A percentile compares a stretch with the other conserved stretches of the same genome.
These are phyloP conservation scores for Mesitornis unicolor DNA, from an alignment of 2,113 vertebrate genomes.

Conservation along the genomic window DNA sequence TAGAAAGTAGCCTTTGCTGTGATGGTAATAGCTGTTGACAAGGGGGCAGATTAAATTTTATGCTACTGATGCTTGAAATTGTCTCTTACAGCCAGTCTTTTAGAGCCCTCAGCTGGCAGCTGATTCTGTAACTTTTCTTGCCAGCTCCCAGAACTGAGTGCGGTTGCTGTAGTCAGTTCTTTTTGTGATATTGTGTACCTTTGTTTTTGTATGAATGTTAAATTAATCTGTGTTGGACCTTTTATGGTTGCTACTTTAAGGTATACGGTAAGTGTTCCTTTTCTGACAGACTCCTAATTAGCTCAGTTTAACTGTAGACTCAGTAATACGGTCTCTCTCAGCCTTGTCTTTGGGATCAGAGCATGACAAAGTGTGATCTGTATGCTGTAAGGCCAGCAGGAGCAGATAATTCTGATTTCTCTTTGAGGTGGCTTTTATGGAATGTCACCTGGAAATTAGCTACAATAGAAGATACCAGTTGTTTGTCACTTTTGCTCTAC, in stretches of 20 bases:
- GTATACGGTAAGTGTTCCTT: not conserved
- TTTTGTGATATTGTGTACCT: not conserved
- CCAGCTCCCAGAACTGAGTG: not conserved
- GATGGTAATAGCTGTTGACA: not conserved
- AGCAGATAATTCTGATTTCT: not conserved
- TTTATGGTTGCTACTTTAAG: not conserved
- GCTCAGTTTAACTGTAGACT: not conserved
- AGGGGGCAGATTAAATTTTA: not conserved
- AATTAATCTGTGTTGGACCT: not conserved
- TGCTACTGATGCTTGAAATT: not conserved
- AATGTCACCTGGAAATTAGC: not conserved
- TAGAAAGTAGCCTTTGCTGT: not conserved
- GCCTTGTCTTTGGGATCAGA: not conserved
- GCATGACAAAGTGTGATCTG: not conserved
- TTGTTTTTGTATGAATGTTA: not conserved
- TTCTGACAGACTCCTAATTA: not conserved
- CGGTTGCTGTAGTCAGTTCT: not conserved
- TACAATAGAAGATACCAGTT: not conserved
- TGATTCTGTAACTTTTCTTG: not conserved
- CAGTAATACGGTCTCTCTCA: accelerated
- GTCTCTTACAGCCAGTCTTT: not conserved
- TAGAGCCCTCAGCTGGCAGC: not conserved
- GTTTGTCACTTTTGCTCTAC: not conserved
- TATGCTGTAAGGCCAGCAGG: not conserved
- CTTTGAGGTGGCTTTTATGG: not conserved